Base-by-base conservation (phyloP, 2,113 vertebrate species). In the Percopsis transmontana region DNA sequence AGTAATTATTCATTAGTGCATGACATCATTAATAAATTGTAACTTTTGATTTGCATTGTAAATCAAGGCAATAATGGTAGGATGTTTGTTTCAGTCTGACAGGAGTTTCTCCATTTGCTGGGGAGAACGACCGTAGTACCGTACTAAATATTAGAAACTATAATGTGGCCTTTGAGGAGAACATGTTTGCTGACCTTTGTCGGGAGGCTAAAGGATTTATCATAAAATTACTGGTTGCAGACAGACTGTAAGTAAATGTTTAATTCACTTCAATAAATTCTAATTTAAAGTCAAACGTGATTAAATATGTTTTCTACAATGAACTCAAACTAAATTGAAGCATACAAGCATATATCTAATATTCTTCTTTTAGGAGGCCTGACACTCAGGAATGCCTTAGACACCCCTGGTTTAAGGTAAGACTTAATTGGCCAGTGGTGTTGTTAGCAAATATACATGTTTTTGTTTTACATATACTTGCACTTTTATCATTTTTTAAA, bases 401-500 rank as follows among this genome's bases (percentile, higher is more conserved):
- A 59, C 97, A 99, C 62, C 94, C 96, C 6, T 99, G 97, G 97
- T 97, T 99, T 87, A 98, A 97, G 94, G 97, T 99, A 70, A 73
- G 66, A 54, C 24, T 33, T 1, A 6, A 33, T 33, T 33, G 9
- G 1, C 20, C 40, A 56, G 13, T 53, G n/a, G 11, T 2, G 16
- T 41, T 2, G 54, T 62, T 12, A 52, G 24, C 1, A 3, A n/a
- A 60, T 11, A 27, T 42, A 5, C 6, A 39, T 8, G 44, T 41
- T 41, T 7, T 7, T 5, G 40, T 55, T 62, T 0, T 63, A 8
- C 12, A 16, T 1, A 40, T 2, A 62, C 10, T 68, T 65, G 0
- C 12, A 16, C 42, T 47, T 21, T 27, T 13, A 5, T 27, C 7
- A 16, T 4, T 44, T 54, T 64, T 5, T 5, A 55, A 33, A 66